A percentile compares a stretch with the other conserved stretches of the same genome.
Conservation (phyloP, 2,888 invertebrate species). For the Eubasilissa splendida region DNA sequence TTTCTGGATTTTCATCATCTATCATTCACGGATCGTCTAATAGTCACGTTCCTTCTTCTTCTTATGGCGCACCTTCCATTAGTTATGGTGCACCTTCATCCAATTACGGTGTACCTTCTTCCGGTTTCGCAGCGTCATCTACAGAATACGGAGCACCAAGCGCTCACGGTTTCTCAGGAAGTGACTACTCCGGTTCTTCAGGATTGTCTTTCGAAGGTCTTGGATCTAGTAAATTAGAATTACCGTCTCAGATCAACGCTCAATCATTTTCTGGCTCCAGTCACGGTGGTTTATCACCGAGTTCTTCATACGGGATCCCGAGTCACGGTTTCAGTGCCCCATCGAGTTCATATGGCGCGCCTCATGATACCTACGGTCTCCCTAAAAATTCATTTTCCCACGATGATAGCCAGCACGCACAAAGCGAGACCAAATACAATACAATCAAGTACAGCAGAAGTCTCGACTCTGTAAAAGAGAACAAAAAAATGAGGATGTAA, state of each 20-base stretch:
- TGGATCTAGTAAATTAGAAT: constrained; percentile 61
- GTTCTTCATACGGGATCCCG: constrained; percentile 65
- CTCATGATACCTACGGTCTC: constrained; percentile 57
- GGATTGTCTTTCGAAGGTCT: constrained; percentile 61
- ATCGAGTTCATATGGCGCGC: constrained; percentile 61
- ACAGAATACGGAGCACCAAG: neutral
- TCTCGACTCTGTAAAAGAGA: constrained; percentile 59
- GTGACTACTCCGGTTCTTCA: constrained; percentile 52
- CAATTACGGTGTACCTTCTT: constrained; percentile 55
- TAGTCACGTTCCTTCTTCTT: constrained; percentile 7
- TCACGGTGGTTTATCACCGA: constrained; percentile 63
- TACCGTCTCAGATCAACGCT: constrained; percentile 39
- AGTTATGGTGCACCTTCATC: constrained; percentile 15
- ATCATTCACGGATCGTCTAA: constrained; percentile 27
- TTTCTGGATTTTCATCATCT: constrained; percentile 32
- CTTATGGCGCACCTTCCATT: constrained; percentile 5
- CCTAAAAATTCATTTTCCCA: constrained; percentile 44
- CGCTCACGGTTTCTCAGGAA: neutral
- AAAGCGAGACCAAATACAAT: constrained; percentile 69
- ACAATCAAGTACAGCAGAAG: constrained; percentile 72
- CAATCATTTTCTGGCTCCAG: constrained; percentile 63
- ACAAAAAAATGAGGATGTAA: constrained; percentile 14
- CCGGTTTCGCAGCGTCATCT: neutral
- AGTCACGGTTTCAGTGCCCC: constrained; percentile 63
- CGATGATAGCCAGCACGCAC: constrained; percentile 65